A percentile compares a stretch with the other conserved stretches of the same genome.
Evolutionary conservation across 2,888 invertebrate genomes (phyloP).

Genomic region (Drosophila yooni): DNA sequence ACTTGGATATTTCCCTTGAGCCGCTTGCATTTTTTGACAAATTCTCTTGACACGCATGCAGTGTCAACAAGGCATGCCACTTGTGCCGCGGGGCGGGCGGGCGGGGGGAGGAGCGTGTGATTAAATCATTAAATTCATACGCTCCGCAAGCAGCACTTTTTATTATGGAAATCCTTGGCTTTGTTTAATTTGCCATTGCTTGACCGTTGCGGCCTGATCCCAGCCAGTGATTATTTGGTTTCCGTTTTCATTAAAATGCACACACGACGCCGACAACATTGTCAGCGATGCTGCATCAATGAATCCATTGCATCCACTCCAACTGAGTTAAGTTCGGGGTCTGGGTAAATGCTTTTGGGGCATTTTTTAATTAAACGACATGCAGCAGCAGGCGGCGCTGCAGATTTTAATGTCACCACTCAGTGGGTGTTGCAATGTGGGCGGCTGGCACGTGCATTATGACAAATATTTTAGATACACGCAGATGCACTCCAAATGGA

Average conservation of each 20-base stretch:
- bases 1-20: slow-evolving; percentile 76
- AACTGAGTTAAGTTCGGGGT: slow-evolving; percentile 17
- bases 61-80: slow-evolving; percentile 78
- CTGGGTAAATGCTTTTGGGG: slow-evolving; percentile 80
- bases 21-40: slow-evolving; percentile 79
- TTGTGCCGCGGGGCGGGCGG: slow-evolving; percentile 29
- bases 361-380: slow-evolving; percentile 80
- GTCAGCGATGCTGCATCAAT: slow-evolving; percentile 51
- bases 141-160: slow-evolving; percentile 81
- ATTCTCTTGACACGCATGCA: slow-evolving; percentile 78
- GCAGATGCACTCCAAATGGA: slow-evolving; percentile 39
- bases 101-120: slow-evolving; percentile 54
- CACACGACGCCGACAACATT: slow-evolving; percentile 36
- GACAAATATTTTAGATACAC: slow-evolving; percentile 76
- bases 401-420: slow-evolving; percentile 69
- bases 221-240: slow-evolving; percentile 76
- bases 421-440: slow-evolving; percentile 66
- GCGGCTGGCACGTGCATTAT: slow-evolving; percentile 70
- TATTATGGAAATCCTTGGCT: slow-evolving; percentile 60
- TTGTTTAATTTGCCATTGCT: slow-evolving; percentile 66
- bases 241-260: slow-evolving; percentile 78
- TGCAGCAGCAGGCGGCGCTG: slow-evolving; percentile 49
- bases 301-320: slow-evolving; percentile 48
- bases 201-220: slow-evolving; percentile 62
- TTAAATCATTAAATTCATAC: slow-evolving; percentile 85